These are phyloP conservation scores for Dendronephthya gigantea DNA, from an alignment of 64 coral and sea anemone genomes.

Conservation along the genomic window DNA sequence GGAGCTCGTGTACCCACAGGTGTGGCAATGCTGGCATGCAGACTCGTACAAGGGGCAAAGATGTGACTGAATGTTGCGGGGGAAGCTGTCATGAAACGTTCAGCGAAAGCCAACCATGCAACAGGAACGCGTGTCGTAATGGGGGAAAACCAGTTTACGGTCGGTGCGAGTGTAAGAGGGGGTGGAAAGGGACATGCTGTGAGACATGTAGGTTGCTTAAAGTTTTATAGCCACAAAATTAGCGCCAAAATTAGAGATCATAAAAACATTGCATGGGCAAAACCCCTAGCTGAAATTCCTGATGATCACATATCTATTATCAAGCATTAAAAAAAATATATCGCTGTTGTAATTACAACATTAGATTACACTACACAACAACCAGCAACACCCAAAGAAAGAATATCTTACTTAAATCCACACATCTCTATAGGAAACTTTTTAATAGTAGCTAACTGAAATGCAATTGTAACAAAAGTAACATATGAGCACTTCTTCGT, in stretches of 20 bases:
- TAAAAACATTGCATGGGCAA: not conserved
- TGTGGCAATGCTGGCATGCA: constrained; percentile 49
- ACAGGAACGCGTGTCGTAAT: constrained; percentile 41
- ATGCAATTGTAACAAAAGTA: too few species aligned
- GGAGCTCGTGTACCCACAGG: constrained; percentile 44
- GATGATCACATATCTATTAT: too few species aligned
- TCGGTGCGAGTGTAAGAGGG: constrained; percentile 36
- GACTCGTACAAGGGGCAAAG: constrained; percentile 6
- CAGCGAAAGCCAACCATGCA: constrained; percentile 20
- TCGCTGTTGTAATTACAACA: too few species aligned
- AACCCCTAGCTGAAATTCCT: not conserved
- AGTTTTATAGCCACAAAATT: not conserved
- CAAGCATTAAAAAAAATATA: too few species aligned
- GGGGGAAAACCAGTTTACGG: constrained; percentile 44
- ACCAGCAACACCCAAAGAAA: too few species aligned
- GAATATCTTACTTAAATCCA: too few species aligned
- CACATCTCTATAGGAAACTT: too few species aligned
- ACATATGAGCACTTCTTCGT: too few species aligned
- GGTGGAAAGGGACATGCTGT: constrained; percentile 51
- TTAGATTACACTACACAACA: too few species aligned
- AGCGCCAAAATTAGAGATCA: not conserved
- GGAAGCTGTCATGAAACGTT: constrained; percentile 30
- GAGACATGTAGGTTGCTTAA: constrained; percentile 24
- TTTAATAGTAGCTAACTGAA: too few species aligned
- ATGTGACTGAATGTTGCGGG: constrained; percentile 1